A percentile compares a stretch with the other conserved stretches of the same genome.
phyloP scores from a whole-genome alignment of 92 coral and sea anemone species.

The Micromussa lordhowensis region DNA sequence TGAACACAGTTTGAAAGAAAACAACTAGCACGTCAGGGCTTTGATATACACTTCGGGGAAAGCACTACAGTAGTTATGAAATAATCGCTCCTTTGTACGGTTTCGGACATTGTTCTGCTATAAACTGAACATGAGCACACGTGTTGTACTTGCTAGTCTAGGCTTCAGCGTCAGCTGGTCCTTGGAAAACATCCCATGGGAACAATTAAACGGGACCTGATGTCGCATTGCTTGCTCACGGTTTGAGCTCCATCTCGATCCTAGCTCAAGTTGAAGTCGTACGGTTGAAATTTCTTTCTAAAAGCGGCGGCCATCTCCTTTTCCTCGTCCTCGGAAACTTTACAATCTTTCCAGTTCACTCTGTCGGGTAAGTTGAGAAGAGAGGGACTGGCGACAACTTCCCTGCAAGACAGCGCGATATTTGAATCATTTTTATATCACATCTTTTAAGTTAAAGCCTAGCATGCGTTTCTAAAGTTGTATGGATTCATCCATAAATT shows the following conservation, averaged over 20 bases:
- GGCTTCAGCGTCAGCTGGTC: too few relatives aligned
- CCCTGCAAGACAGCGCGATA: constrained; percentile 51
- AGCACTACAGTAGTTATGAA: too few relatives aligned
- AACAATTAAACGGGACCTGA: not conserved
- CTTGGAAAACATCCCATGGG: not conserved
- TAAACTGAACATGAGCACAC: too few relatives aligned
- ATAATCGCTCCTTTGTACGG: too few relatives aligned
- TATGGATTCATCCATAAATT: not conserved
- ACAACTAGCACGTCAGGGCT: too few relatives aligned
- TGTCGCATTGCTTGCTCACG: not conserved
- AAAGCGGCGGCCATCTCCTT: constrained; percentile 78
- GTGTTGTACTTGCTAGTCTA: too few relatives aligned
- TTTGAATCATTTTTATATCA: too few relatives aligned
- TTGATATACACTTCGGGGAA: too few relatives aligned
- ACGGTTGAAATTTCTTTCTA: constrained; percentile 87
- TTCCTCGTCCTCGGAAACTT: constrained; percentile 78
- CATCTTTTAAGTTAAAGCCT: not conserved
- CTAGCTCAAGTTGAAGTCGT: constrained; percentile 76
- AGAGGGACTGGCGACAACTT: constrained; percentile 87
- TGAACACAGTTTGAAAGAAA: too few relatives aligned
- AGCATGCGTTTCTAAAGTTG: not conserved
- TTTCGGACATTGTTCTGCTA: too few relatives aligned
- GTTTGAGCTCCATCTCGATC: not conserved
- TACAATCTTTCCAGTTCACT: constrained; percentile 96
- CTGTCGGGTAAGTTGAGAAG: constrained; percentile 89